Evolutionary conservation across 2,888 invertebrate species (phyloP).

Genomic region (Oligia latruncula): DNA sequence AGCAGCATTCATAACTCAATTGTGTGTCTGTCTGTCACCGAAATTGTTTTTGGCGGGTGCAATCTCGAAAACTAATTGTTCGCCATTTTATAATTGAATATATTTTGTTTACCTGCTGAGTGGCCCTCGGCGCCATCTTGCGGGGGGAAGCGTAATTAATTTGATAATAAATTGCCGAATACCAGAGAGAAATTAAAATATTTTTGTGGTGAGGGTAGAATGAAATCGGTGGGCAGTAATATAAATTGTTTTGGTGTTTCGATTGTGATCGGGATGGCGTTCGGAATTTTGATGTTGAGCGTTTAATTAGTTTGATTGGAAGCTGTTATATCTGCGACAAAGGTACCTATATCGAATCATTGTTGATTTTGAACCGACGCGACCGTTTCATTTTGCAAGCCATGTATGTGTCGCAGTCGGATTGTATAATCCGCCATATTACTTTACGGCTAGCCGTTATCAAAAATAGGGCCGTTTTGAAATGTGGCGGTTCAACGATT

Average conservation of each 20-base stretch:
- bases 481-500: too few species aligned
- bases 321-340: not conserved
- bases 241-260: slow-evolving; percentile 19
- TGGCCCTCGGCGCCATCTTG: slow-evolving; percentile 61
- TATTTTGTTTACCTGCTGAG: slow-evolving; percentile 66
- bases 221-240: slow-evolving; percentile 15
- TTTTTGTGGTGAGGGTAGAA: slow-evolving; percentile 48
- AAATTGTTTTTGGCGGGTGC: slow-evolving; percentile 67
- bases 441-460: too few species aligned
- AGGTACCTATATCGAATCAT: not conserved
- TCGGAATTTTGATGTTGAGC: slow-evolving; percentile 7
- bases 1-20: slow-evolving; percentile 62
- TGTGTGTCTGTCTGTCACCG: slow-evolving; percentile 65
- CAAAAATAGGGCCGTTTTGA: too few species aligned
- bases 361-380: not conserved
- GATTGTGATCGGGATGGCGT: slow-evolving; percentile 27
- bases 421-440: too few species aligned
- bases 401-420: too few species aligned
- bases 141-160: slow-evolving; percentile 57
- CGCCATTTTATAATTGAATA: slow-evolving; percentile 68
- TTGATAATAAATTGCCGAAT: slow-evolving; percentile 65
- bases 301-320: slow-evolving; percentile 2
- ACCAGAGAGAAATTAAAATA: slow-evolving; percentile 60
- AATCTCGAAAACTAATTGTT: slow-evolving; percentile 68
- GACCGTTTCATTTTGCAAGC: not conserved